Conservation (phyloP, 2,888 invertebrate species). For the Thereva unica region DNA sequence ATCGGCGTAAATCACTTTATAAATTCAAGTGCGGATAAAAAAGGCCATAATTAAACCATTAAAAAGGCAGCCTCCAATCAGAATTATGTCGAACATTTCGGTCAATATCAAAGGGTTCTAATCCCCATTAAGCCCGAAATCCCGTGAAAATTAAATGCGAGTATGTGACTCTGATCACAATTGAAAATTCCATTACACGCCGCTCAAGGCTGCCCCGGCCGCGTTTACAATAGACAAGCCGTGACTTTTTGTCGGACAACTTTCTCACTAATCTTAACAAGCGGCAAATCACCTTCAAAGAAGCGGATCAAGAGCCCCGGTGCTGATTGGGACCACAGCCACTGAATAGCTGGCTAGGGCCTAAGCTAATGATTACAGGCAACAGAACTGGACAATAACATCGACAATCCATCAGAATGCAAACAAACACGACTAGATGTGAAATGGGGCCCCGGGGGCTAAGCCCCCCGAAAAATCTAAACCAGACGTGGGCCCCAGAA, state of each 20-base stretch:
- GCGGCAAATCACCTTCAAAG: constrained; percentile 25
- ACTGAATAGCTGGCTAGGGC: constrained; percentile 2
- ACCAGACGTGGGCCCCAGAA: constrained; percentile 3
- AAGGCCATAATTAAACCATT: too few species aligned
- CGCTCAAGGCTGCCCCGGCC: not conserved
- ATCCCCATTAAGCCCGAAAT: not conserved
- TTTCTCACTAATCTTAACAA: constrained; percentile 25
- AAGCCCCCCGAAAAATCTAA: not conserved
- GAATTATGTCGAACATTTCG: too few species aligned
- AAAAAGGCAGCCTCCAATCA: too few species aligned
- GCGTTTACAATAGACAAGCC: constrained; percentile 1
- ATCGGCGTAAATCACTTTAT: too few species aligned
- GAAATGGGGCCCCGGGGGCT: too few species aligned
- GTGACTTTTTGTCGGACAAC: not conserved
- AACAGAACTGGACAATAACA: constrained; percentile 2
- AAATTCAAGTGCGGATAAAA: too few species aligned
- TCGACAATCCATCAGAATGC: constrained; percentile 19
- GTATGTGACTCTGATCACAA: not conserved
- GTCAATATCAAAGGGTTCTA: too few species aligned
- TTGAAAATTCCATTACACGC: constrained; percentile 6
- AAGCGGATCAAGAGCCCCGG: constrained; percentile 1
- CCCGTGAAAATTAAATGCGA: constrained; percentile 18
- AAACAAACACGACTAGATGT: not conserved
- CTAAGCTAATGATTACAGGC: too few species aligned
- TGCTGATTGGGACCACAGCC: constrained; percentile 19